A percentile compares a stretch with the other conserved stretches of the same genome.
These are phyloP conservation scores for Cryptomyrus ogoouensis DNA, from an alignment of 2,113 vertebrate species.

Conservation along the genomic window DNA sequence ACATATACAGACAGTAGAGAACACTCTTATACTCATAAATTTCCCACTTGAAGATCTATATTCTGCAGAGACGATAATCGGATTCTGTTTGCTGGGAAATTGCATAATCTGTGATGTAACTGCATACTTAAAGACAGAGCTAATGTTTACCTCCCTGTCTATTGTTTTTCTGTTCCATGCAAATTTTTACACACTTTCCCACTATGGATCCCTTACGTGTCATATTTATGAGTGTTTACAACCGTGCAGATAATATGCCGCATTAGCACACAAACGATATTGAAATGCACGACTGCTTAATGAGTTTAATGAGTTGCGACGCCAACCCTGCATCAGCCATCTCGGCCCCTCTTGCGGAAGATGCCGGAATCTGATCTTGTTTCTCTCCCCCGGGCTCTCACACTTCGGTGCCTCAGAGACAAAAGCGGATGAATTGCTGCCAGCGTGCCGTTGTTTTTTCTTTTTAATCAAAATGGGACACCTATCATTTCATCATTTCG, in stretches of 20 bases:
- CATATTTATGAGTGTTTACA: too few relatives aligned
- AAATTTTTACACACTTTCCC: neutral
- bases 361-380: slow-evolving; percentile 3
- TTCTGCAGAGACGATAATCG: neutral
- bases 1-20: neutral
- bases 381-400: neutral
- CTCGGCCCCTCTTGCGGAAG: neutral
- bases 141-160: neutral
- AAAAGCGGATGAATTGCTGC: neutral
- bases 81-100: neutral
- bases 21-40: neutral
- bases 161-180: neutral
- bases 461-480: neutral
- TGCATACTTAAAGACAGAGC: too few relatives aligned
- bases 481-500: slow-evolving; percentile 2
- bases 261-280: neutral
- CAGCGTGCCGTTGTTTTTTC: neutral
- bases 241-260: neutral
- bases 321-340: too few relatives aligned
- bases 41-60: neutral
- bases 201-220: neutral
- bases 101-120: neutral
- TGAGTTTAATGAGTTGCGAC: neutral
- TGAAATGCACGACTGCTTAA: neutral
- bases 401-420: neutral